phyloP scores from a whole-genome alignment of 2,888 invertebrate genomes.

The Agapostemon virescens region DNA sequence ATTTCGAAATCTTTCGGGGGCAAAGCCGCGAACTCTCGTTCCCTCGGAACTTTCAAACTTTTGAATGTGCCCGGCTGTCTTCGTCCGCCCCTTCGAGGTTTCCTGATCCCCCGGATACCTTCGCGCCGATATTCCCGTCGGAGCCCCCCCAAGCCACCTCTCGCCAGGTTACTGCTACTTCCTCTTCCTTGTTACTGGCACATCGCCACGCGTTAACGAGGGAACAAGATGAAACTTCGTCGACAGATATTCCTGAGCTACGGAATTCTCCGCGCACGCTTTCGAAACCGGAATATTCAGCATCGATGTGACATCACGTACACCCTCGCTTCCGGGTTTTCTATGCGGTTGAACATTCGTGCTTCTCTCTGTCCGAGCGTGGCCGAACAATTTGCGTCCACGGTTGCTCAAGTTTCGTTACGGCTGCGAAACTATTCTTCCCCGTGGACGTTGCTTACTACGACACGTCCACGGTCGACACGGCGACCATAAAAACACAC shows the following conservation, averaged over 20 bases:
- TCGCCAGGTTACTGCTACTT: slow-evolving; percentile 16
- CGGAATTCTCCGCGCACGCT: slow-evolving; percentile 37
- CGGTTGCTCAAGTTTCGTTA: slow-evolving; percentile 13
- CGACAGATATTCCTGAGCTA: slow-evolving; percentile 43
- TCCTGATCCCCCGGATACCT: slow-evolving; percentile 25
- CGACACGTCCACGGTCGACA: background rate
- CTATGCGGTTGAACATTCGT: slow-evolving; percentile 24
- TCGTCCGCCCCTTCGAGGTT: slow-evolving; percentile 8
- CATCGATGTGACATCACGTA: slow-evolving; percentile 41
- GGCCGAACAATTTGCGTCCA: slow-evolving; percentile 15
- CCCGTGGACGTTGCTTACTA: background rate
- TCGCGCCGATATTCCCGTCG: slow-evolving; percentile 26
- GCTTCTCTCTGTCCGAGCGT: slow-evolving; percentile 20
- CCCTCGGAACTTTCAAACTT: slow-evolving; percentile 62
- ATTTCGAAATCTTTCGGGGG: slow-evolving; percentile 37
- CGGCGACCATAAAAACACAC: background rate
- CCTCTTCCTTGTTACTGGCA: slow-evolving; percentile 49
- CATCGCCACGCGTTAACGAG: slow-evolving; percentile 58
- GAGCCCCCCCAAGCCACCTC: background rate
- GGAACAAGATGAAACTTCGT: slow-evolving; percentile 53
- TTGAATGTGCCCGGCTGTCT: slow-evolving; percentile 27
- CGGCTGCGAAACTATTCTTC: background rate
- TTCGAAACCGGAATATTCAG: slow-evolving; percentile 40
- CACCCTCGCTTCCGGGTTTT: slow-evolving; percentile 32
- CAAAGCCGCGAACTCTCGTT: slow-evolving; percentile 59